Percentiles rank a stretch among this genome's conserved stretches.
These are phyloP conservation scores for Intellagama lesueurii DNA, from an alignment of 2,797 vertebrate species.

Conservation along the genomic window DNA sequence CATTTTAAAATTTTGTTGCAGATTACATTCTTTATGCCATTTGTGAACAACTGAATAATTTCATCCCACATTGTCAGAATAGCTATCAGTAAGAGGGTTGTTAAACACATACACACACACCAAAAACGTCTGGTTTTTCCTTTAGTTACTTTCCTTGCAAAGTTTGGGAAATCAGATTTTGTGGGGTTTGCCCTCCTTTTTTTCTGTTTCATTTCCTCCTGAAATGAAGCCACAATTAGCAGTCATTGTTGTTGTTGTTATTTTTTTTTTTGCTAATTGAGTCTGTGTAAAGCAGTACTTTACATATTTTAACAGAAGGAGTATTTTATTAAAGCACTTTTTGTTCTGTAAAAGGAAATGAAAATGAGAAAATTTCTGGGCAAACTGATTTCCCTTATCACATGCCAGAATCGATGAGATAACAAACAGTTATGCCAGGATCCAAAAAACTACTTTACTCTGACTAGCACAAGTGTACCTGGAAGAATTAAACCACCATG, in stretches of 20 bases:
- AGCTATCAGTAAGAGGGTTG: conserved; percentile 42
- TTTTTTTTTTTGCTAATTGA: conserved; percentile 48
- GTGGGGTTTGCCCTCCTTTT: conserved; percentile 56
- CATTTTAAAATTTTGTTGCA: too few relatives aligned
- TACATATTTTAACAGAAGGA: conserved; percentile 38
- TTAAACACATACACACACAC: too few relatives aligned
- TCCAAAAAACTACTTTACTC: conserved; percentile 2
- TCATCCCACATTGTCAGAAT: conserved; percentile 58
- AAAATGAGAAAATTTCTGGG: conserved; percentile 46
- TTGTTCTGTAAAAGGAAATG: conserved; percentile 54
- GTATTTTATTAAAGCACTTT: conserved; percentile 25
- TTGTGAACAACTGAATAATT: conserved; percentile 68
- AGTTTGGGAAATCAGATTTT: conserved; percentile 65
- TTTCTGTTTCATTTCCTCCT: conserved; percentile 66
- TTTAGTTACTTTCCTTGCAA: conserved; percentile 58
- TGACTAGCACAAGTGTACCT: background rate
- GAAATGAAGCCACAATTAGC: conserved; percentile 57
- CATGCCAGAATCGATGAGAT: conserved; percentile 41
- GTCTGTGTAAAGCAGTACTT: conserved; percentile 45
- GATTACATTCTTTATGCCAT: conserved; percentile 29
- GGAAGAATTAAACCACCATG: background rate
- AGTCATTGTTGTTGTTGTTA: background rate
- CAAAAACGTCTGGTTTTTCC: background rate
- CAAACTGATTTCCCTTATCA: conserved; percentile 37
- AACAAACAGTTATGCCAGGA: conserved; percentile 22